A percentile compares a stretch with the other conserved stretches of the same genome.
Conservation (phyloP, 2,113 vertebrate species). For the Ailurus styani region DNA sequence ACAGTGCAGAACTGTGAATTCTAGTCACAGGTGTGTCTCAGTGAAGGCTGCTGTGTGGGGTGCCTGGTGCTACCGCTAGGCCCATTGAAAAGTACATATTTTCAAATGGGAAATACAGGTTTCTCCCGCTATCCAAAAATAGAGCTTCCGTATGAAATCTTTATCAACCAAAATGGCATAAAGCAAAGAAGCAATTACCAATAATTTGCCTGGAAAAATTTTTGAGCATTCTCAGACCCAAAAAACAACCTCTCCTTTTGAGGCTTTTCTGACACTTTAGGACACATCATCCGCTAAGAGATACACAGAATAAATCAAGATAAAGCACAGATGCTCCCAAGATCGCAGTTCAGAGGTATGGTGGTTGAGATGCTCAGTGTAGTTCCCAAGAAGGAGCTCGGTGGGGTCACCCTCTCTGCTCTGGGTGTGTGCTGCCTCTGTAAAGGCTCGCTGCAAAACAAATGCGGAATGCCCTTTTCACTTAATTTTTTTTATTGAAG, state of each 20-base stretch:
- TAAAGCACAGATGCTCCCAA: neutral
- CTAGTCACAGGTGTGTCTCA: neutral
- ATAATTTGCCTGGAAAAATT: neutral
- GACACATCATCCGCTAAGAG: neutral
- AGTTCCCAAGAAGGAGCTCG: neutral
- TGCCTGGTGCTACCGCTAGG: neutral
- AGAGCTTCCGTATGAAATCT: neutral
- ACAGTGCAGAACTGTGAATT: neutral
- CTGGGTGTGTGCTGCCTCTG: neutral
- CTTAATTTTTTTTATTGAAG: neutral
- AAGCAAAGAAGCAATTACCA: neutral
- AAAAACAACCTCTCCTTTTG: neutral
- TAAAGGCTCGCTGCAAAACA: neutral
- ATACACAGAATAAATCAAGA: neutral
- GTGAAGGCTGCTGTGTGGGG: neutral
- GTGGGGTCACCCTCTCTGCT: fast-evolving
- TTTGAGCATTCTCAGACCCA: neutral
- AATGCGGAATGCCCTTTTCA: neutral
- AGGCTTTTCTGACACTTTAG: neutral
- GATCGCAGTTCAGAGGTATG: neutral
- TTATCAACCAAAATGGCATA: neutral
- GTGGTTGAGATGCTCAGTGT: neutral
- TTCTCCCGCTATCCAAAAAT: neutral
- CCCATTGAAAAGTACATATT: neutral
- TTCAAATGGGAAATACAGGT: neutral